Evolutionary conservation across 2,113 vertebrate species (phyloP).

Genomic region (Trichomycterus rosablanca): DNA sequence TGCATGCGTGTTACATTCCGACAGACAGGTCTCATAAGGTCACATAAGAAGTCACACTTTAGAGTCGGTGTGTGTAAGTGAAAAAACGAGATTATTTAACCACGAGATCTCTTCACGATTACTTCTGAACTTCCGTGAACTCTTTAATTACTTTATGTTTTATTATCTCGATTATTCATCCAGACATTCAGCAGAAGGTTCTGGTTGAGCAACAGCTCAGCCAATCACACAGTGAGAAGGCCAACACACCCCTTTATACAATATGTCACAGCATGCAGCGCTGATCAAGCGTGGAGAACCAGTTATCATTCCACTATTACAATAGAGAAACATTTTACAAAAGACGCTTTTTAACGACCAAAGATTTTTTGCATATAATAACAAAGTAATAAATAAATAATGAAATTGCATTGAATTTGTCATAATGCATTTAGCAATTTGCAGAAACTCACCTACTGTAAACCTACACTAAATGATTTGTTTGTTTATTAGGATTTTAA

Average conservation of each 20-base stretch:
- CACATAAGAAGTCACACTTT: not conserved
- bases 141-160: not conserved
- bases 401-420: too few species aligned
- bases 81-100: not conserved
- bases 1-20: constrained; percentile 4
- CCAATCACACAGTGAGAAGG: constrained; percentile 15
- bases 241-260: constrained; percentile 1
- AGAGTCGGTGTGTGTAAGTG: not conserved
- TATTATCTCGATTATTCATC: not conserved
- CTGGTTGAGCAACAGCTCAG: constrained; percentile 2
- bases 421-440: too few species aligned
- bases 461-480: too few species aligned
- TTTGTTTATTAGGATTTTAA: too few species aligned
- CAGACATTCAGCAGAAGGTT: too few species aligned
- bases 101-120: too few species aligned
- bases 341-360: too few species aligned
- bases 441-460: too few species aligned
- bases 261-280: not conserved
- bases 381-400: too few species aligned
- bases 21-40: not conserved
- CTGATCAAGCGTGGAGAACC: not conserved
- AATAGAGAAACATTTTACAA: too few species aligned
- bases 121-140: not conserved
- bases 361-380: too few species aligned
- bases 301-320: too few species aligned